Percentiles rank a stretch among this genome's conserved stretches.
phyloP scores from a whole-genome alignment of 2,797 vertebrate species.

The Philypnodon macrostomus region DNA sequence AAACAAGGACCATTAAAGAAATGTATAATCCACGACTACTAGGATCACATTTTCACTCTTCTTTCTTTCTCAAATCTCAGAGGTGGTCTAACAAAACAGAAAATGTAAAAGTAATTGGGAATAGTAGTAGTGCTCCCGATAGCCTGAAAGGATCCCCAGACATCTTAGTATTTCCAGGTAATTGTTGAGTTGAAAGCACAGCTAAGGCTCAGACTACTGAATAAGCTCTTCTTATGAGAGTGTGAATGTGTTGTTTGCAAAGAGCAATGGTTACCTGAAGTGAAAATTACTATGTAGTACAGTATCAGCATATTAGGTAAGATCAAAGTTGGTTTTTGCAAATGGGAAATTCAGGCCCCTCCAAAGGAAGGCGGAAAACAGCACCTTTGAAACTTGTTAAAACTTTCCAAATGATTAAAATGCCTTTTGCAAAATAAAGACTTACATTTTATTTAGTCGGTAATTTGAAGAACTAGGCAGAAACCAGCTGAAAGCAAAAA shows the following conservation, averaged over 20 bases:
- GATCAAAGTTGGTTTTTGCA: too few relatives aligned
- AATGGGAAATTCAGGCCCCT: too few relatives aligned
- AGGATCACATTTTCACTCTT: background rate
- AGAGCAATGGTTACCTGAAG: conserved; percentile 36
- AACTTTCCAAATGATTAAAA: too few relatives aligned
- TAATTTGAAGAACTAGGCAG: too few relatives aligned
- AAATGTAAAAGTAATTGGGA: conserved; percentile 21
- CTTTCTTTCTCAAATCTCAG: conserved; percentile 2
- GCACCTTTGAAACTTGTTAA: too few relatives aligned
- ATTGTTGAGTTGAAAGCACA: conserved; percentile 43
- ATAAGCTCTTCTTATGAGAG: conserved; percentile 28
- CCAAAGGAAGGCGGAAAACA: too few relatives aligned
- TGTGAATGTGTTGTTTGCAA: conserved; percentile 18
- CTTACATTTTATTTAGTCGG: too few relatives aligned
- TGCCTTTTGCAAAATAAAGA: too few relatives aligned
- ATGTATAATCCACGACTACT: too few relatives aligned
- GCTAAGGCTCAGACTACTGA: conserved; percentile 22
- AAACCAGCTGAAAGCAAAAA: too few relatives aligned
- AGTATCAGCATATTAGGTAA: too few relatives aligned
- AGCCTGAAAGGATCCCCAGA: conserved; percentile 29
- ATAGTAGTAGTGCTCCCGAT: conserved; percentile 21
- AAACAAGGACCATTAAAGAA: too few relatives aligned
- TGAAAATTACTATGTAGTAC: conserved; percentile 45
- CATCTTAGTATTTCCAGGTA: conserved; percentile 30
- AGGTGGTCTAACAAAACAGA: conserved; percentile 11